These are phyloP conservation scores for Steatocranus sp. DNA, from an alignment of 2,797 vertebrate species.

Conservation along the genomic window DNA sequence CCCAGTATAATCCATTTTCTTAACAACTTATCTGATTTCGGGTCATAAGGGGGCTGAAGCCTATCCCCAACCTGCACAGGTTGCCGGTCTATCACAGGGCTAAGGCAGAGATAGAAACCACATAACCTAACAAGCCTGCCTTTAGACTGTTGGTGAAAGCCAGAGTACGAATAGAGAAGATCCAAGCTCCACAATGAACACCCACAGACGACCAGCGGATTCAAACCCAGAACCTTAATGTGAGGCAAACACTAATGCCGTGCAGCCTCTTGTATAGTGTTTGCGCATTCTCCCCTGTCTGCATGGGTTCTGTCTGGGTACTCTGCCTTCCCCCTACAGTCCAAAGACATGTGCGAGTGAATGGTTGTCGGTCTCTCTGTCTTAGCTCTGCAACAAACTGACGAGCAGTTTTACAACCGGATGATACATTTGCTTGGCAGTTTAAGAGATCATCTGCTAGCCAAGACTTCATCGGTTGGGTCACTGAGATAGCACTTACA, in stretches of 20 bases:
- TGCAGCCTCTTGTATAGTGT: neutral
- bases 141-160: neutral
- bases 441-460: neutral
- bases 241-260: neutral
- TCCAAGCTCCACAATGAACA: neutral
- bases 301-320: neutral
- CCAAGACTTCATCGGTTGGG: neutral
- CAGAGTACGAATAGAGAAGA: neutral
- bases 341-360: neutral
- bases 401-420: neutral
- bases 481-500: neutral
- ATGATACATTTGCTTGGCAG: neutral
- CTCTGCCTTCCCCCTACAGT: neutral
- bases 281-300: neutral
- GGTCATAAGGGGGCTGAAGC: neutral
- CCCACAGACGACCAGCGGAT: rapidly evolving
- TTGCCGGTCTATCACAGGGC: neutral
- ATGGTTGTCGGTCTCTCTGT: neutral
- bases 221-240: neutral
- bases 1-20: neutral
- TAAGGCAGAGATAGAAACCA: neutral
- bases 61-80: neutral
- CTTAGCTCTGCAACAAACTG: neutral
- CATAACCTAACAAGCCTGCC: neutral
- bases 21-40: neutral